Conservation (phyloP, 2,113 vertebrate genomes). For the Alexandromys fortis region DNA sequence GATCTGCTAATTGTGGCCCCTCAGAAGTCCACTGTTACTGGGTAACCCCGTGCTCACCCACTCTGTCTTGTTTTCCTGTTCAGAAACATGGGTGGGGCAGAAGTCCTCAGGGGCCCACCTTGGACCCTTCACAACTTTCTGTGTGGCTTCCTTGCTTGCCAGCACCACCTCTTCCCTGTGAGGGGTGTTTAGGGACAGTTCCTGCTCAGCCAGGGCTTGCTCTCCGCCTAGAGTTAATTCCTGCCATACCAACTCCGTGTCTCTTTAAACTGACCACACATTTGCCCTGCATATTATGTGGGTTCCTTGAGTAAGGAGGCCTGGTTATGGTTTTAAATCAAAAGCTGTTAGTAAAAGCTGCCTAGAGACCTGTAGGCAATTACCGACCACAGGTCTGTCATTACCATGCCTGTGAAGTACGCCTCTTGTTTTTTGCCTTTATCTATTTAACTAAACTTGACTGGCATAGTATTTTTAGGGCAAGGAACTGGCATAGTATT, state of each 20-base stretch:
- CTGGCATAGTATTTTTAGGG: neutral
- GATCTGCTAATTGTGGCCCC: neutral
- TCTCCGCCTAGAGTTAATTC: neutral
- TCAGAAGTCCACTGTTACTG: neutral
- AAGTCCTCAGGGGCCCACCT: neutral
- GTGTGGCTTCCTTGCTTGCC: too few species aligned
- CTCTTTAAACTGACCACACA: neutral
- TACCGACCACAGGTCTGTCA: neutral
- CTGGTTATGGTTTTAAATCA: neutral
- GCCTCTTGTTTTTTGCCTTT: neutral
- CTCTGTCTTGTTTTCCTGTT: neutral
- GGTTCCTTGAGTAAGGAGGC: neutral
- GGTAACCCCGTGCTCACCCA: neutral
- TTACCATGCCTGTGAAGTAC: neutral
- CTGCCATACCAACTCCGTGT: neutral
- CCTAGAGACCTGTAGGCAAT: neutral
- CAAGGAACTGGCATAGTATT: neutral
- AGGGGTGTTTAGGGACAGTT: neutral
- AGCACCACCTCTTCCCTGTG: neutral
- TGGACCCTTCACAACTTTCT: neutral
- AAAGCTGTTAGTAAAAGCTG: slow-evolving; percentile 24
- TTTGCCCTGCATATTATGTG: neutral
- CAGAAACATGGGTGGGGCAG: neutral
- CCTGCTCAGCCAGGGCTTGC: neutral
- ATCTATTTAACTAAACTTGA: neutral